These are phyloP conservation scores for Pangasius larnaudii DNA, from an alignment of 2,797 vertebrate species.

Conservation along the genomic window DNA sequence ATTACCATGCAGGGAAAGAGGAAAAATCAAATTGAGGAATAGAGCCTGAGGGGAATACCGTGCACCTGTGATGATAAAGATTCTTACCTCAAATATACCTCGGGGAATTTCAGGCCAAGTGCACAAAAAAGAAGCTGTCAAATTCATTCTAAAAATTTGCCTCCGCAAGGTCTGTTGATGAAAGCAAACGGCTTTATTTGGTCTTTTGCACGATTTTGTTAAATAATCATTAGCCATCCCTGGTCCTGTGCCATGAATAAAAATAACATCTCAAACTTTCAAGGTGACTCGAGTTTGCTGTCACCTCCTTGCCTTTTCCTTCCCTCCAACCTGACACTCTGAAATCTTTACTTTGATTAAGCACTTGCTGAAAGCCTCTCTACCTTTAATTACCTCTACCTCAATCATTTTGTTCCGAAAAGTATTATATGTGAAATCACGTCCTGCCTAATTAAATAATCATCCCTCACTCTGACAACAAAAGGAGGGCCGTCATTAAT, in stretches of 20 bases:
- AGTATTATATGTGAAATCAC: conserved; percentile 28
- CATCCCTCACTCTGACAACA: conserved; percentile 35
- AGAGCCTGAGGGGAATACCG: conserved; percentile 48
- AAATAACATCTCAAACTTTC: conserved; percentile 16
- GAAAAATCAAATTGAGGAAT: conserved; percentile 57
- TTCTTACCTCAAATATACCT: conserved; percentile 43
- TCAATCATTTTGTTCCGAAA: conserved; percentile 12
- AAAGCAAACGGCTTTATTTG: conserved; percentile 7
- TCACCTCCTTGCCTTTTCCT: neutral
- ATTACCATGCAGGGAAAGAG: conserved; percentile 55
- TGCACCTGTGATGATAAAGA: conserved; percentile 55
- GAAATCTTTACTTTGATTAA: conserved; percentile 25
- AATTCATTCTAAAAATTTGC: conserved; percentile 29
- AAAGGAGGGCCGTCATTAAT: conserved; percentile 52
- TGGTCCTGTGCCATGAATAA: neutral
- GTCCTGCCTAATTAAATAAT: conserved; percentile 34
- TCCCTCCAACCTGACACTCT: neutral
- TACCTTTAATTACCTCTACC: conserved; percentile 31
- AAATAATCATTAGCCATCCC: conserved; percentile 2
- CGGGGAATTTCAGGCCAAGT: conserved; percentile 42
- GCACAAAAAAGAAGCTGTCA: conserved; percentile 12
- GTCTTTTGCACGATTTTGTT: neutral
- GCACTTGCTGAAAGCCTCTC: conserved; percentile 1
- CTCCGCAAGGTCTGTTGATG: neutral
- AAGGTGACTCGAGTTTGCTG: conserved; percentile 2